phyloP scores from a whole-genome alignment of 2,888 invertebrate species.

The Drymonia ruficornis region DNA sequence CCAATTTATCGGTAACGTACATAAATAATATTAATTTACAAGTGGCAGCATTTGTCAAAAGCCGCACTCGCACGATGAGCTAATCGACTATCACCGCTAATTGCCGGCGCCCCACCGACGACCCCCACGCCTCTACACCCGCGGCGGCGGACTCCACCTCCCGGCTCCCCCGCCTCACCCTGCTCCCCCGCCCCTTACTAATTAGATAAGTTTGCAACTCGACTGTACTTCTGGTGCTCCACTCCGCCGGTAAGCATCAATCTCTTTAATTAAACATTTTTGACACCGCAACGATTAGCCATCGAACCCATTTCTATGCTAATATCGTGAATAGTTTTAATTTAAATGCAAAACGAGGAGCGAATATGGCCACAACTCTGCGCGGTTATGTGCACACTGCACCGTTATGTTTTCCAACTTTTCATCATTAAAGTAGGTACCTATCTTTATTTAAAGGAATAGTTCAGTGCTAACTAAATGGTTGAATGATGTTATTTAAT shows the following conservation, averaged over 20 bases:
- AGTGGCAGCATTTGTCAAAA: slow-evolving; percentile 81
- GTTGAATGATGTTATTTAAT: too few relatives aligned
- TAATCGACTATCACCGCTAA: slow-evolving; percentile 85
- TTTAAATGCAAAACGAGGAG: slow-evolving; percentile 63
- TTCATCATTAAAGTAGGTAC: neutral
- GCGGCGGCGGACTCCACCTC: slow-evolving; percentile 20
- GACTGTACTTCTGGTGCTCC: slow-evolving; percentile 81
- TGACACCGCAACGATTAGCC: slow-evolving; percentile 81
- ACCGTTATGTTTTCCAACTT: slow-evolving; percentile 26
- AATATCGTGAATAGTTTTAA: slow-evolving; percentile 69
- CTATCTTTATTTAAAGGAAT: neutral
- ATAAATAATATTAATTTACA: slow-evolving; percentile 78
- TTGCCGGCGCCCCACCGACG: slow-evolving; percentile 58
- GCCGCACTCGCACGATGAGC: slow-evolving; percentile 82
- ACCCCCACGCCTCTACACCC: slow-evolving; percentile 30
- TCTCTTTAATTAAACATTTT: slow-evolving; percentile 85
- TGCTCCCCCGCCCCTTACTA: slow-evolving; percentile 67
- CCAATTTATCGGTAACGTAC: slow-evolving; percentile 67
- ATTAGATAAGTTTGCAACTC: slow-evolving; percentile 85
- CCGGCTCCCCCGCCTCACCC: slow-evolving; percentile 26
- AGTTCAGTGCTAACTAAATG: too few relatives aligned
- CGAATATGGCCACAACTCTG: slow-evolving; percentile 30
- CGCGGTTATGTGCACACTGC: slow-evolving; percentile 25
- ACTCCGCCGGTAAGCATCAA: slow-evolving; percentile 81
- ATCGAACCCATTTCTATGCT: slow-evolving; percentile 77